These are phyloP conservation scores for Drosophila pseudoobscura DNA, from an alignment of 1,140 invertebrate species.

Conservation along the genomic window DNA sequence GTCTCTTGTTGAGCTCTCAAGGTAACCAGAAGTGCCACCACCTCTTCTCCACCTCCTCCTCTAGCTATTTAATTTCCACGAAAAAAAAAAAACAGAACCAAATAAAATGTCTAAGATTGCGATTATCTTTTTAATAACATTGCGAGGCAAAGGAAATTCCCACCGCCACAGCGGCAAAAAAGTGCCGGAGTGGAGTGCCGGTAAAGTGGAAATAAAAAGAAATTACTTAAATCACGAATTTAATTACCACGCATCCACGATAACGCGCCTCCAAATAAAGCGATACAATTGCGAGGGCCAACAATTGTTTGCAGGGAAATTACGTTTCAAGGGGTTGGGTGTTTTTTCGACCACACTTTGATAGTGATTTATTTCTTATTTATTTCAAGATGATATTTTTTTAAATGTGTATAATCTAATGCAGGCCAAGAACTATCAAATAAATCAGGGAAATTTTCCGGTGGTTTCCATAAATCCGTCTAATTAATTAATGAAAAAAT, in stretches of 20 bases:
- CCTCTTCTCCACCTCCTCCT: conserved; percentile 11
- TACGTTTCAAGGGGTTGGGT: background rate
- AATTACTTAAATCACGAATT: conserved; percentile 50
- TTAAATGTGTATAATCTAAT: too few species aligned
- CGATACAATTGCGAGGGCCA: conserved; percentile 17
- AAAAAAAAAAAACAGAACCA: conserved; percentile 23
- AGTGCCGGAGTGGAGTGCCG: conserved; percentile 1
- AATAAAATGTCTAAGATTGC: conserved; percentile 47
- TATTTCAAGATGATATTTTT: background rate
- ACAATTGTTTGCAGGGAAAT: background rate
- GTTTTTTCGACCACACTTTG: too few species aligned
- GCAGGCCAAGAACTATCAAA: too few species aligned
- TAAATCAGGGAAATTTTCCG: too few species aligned
- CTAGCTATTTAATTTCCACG: conserved; percentile 43
- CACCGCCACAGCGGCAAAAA: conserved; percentile 10
- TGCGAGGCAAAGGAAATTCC: conserved; percentile 33
- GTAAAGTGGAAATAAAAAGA: conserved; percentile 45
- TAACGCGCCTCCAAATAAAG: conserved; percentile 46
- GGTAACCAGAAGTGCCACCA: conserved; percentile 43
- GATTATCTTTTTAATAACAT: conserved; percentile 74
- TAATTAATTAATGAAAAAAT: too few species aligned
- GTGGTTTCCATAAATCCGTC: too few species aligned
- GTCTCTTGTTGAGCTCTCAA: conserved; percentile 68
- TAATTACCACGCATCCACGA: conserved; percentile 62
- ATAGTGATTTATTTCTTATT: background rate